Conservation (phyloP, 2,888 invertebrate genomes). For the Masnerella sp. region DNA sequence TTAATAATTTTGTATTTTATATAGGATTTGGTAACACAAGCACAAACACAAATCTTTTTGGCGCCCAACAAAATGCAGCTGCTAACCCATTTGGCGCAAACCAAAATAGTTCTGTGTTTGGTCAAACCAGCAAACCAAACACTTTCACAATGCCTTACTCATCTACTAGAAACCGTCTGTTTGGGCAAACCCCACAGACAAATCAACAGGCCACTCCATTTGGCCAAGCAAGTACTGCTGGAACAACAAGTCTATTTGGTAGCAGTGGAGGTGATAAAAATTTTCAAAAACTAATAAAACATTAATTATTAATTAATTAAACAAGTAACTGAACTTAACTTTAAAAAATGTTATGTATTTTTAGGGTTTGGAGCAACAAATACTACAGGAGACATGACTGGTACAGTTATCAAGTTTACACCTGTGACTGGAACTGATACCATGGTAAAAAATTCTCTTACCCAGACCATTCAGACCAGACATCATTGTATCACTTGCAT, state of each 20-base stretch:
- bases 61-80: conserved; percentile 79
- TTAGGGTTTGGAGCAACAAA: conserved; percentile 71
- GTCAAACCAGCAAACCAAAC: conserved; percentile 80
- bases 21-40: conserved; percentile 74
- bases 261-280: conserved; percentile 67
- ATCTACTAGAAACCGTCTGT: conserved; percentile 80
- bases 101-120: conserved; percentile 81
- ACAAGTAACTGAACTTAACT: too few relatives aligned
- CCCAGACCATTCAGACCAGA: conserved; percentile 90
- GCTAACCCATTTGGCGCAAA: conserved; percentile 82
- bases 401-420: conserved; percentile 91
- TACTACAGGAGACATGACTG: conserved; percentile 79
- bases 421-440: conserved; percentile 94
- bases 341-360: too few relatives aligned
- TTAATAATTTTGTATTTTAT: too few relatives aligned
- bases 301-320: conserved; percentile 1
- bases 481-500: conserved; percentile 99
- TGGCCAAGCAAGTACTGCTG: conserved; percentile 79
- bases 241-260: conserved; percentile 78
- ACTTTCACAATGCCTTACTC: conserved; percentile 80
- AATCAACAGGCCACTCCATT: conserved; percentile 77
- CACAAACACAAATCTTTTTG: conserved; percentile 75
- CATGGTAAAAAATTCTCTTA: conserved; percentile 89
- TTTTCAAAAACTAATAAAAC: neutral
- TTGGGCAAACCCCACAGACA: conserved; percentile 80